Base-by-base conservation (phyloP, 2,888 invertebrate species). In the Fabriciana adippe region DNA sequence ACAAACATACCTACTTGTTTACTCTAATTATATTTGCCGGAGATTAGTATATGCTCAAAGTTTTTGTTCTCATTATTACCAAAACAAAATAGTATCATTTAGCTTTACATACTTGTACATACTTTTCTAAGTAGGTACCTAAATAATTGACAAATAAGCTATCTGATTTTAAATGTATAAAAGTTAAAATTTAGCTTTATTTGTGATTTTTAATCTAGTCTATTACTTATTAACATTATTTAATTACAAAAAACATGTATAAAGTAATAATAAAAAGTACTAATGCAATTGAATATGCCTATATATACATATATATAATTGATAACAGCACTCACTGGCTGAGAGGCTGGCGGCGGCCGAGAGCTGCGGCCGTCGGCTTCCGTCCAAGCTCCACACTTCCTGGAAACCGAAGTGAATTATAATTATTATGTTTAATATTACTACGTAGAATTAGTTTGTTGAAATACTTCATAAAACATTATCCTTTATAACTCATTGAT, bases 321-420 rank as follows among this genome's bases (percentile, higher is more conserved):
- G 61, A 61, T 35, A 51, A 51, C 51, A 31, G 72, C 76, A 94
- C 96, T 95, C 88, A 96, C 96, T 94, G 85, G 95, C 95, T 79
- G 95, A 93, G 73, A 96, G 92, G 74, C 95, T 95, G 70, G 95
- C 95, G 68, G 96, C 94, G 55, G 96, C 95, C 69, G 95, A 94
- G 60, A 95, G 87, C 79, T 93, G 94, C 62, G 92, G 85, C 47
- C 93, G 85, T 61, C 89, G 87, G 73, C 84, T 81, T 72, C 81
- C 81, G 73, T 89, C 84, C 81, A 90, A 72, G 69, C 76, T 75
- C 90, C 91, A 91, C 73, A 80, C 75, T 53, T 90, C 90, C 91
- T 91, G 90, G 64, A 90, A 88, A 59, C 55, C 41, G 31, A 50
- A 18, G 45, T 35, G 35, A 21, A 15, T 48, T 35, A 31, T 31